Percentiles rank a stretch among this genome's conserved stretches.
Conservation (phyloP, 2,888 invertebrate species). For the Pecten maximus region DNA sequence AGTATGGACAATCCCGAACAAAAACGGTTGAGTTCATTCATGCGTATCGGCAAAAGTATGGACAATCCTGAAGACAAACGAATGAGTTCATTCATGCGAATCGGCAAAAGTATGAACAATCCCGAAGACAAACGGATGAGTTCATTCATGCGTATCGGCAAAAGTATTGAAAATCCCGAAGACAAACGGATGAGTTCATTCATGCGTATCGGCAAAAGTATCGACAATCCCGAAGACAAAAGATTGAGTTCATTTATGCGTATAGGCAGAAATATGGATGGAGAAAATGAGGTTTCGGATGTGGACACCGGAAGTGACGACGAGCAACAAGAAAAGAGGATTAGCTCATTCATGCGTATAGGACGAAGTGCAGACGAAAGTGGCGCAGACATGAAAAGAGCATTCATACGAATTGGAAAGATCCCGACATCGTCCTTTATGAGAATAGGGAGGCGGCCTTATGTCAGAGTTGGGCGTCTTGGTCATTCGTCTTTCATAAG, state of each 20-base stretch:
- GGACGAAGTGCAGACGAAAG: constrained; percentile 42
- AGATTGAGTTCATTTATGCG: constrained; percentile 43
- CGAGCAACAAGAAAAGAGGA: constrained; percentile 43
- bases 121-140: constrained; percentile 37
- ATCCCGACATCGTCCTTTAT: constrained; percentile 63
- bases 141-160: constrained; percentile 50
- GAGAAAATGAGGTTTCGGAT: constrained; percentile 19
- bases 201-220: constrained; percentile 51
- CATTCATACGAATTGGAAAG: constrained; percentile 65
- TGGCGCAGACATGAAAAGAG: constrained; percentile 49
- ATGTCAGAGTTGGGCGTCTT: constrained; percentile 59
- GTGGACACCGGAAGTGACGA: constrained; percentile 9
- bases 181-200: constrained; percentile 50
- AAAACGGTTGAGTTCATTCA: constrained; percentile 53
- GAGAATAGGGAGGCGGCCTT: constrained; percentile 56
- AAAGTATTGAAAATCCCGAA: constrained; percentile 28
- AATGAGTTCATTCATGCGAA: constrained; percentile 45
- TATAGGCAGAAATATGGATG: constrained; percentile 43
- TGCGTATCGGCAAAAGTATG: constrained; percentile 50
- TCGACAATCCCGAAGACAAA: constrained; percentile 36
- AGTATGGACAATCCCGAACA: not conserved
- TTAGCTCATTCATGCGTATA: constrained; percentile 57
- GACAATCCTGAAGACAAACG: constrained; percentile 37
- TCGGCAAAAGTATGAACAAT: constrained; percentile 41
- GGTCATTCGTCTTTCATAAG: constrained; percentile 66